Base-by-base conservation (phyloP, 2,888 invertebrate genomes). In the Caenorhabditis angaria region DNA sequence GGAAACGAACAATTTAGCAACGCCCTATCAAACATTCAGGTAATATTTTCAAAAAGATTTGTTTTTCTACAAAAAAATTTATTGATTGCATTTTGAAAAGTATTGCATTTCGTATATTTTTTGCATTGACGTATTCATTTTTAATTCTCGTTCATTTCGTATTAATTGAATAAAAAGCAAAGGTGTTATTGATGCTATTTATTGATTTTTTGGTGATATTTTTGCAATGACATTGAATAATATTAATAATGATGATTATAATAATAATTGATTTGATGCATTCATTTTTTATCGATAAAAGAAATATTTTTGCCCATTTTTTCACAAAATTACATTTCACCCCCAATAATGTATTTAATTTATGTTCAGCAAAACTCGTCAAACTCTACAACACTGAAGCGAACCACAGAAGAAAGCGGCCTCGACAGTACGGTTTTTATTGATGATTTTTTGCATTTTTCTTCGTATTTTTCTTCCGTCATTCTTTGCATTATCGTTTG, bases 361-460 rank as follows among this genome's bases (percentile, higher is more conserved):
- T 25, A 50, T 72, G 58, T 65, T 65, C 60, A 69, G 68, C 57
- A 56, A 25, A 35, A 68, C 48, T 32, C 65, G 4, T 28, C 29
- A 59, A 62, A 59, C 47, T 54, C 70, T n/a, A 51, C 70, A 20
- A 65, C 68, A 24, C 69, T 73, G 60, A 73, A 73, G 65, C 65
- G 73, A 41, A 22, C 61, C 32, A 65, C 54, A 41, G 73, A 65
- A 24, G 65, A 65, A 59, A 47, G 10, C 28, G 22, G 51, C 8
- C 24, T 28, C 61, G 61, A 61, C 29, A 51, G 61, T 61, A 61
- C 53, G 61, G 56, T 27, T 27, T 54, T 54, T 5, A 20, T 20
- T 14, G 8, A 18, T 32, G 5, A 4, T 25, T 12, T 53, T 32
- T 22, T 32, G 22, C 20, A 20, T 20, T 32, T 32, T 56, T 6